phyloP scores from a whole-genome alignment of 2,888 invertebrate species.

The Arctia plantaginis region DNA sequence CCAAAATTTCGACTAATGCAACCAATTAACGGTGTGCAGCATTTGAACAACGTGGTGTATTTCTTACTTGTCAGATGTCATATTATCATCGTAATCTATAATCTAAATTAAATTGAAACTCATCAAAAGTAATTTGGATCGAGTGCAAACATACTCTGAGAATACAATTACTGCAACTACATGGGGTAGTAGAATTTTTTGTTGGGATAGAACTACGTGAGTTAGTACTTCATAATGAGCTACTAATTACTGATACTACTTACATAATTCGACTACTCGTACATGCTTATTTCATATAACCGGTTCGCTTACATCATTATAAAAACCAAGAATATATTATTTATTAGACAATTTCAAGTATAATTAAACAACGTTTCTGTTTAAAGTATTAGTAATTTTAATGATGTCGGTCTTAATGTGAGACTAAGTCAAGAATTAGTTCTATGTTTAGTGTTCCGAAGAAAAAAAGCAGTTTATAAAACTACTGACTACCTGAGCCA shows the following conservation, averaged over 20 bases:
- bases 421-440: no score
- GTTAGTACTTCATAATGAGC: no score
- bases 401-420: background rate
- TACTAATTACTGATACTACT: no score
- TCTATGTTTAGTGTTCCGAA: background rate
- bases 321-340: no score
- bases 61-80: slow-evolving; percentile 24
- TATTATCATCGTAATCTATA: slow-evolving; percentile 34
- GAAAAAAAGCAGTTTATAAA: background rate
- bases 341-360: no score
- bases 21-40: slow-evolving; percentile 38
- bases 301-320: no score
- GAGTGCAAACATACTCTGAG: background rate
- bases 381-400: background rate
- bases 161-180: no score
- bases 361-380: background rate
- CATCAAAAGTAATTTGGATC: background rate
- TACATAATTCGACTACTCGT: no score
- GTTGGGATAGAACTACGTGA: no score
- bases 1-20: slow-evolving; percentile 41
- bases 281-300: no score
- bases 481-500: background rate
- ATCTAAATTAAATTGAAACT: slow-evolving; percentile 34
- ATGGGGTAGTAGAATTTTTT: no score
- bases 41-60: slow-evolving; percentile 25